Evolutionary conservation across 2,113 vertebrate species (phyloP), one percentile per base, ranked within the genome.

Genomic region (Sceloporus tristichus): DNA sequence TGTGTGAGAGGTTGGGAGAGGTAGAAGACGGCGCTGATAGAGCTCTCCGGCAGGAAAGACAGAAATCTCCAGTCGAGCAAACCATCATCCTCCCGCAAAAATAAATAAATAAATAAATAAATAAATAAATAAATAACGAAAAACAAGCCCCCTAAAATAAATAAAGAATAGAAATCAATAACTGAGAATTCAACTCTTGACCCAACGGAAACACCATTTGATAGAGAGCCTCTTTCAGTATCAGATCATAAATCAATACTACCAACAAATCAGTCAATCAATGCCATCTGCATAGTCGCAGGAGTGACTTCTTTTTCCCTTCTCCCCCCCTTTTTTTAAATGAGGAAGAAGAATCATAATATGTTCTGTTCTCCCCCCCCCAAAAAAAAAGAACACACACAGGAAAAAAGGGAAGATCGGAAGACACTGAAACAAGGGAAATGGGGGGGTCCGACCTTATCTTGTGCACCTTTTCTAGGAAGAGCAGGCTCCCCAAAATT

Each of bases 211-310:
- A 23, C 85, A 13, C 82, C 89, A 66, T 93, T 92, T 93, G 89
- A 62, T 84, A 91, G 92, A 3, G 68, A 74, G 8, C 79, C 73
- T 79, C 92, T 84, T 74, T 48, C 82, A 91, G 93, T 76, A 86
- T 79, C 1, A 42, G 89, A 90, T 90, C 38, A 90, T 92, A 93
- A 94, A 94, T 94, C 94, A 92, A 94, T 94, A 88, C 42, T 18
- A 54, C 19, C 80, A 68, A 83, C 80, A 81, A 89, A 87, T 92
- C 94, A 62, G 92, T 94, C 93, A 91, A 90, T 93, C 91, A 89
- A 66, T 77, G 40, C 85, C 53, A 76, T 56, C 34, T 23, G 85
- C 83, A 40, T 92, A 82, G 88, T n/a, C 79, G 59, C 79, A 79
- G 53, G 73, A 38, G 80, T 74, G 10, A 42, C 25, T 27, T 56